Evolutionary conservation across 2,797 vertebrate genomes (phyloP), one percentile per base, ranked within the genome.

Genomic region (Sternotherus odoratus): DNA sequence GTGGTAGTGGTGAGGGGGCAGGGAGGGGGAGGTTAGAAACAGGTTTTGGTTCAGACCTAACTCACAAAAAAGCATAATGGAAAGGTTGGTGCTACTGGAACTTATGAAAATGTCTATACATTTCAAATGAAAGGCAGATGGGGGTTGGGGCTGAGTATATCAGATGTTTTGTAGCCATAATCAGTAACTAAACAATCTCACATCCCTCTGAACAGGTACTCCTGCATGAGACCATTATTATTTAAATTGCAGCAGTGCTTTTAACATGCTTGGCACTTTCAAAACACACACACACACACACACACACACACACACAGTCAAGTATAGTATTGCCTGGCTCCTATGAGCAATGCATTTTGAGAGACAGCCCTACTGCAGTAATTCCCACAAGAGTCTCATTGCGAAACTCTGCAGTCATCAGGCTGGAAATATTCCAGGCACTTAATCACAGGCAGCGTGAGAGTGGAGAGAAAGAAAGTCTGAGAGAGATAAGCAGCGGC

Each of bases 391-490:
- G 80, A 87, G 63, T 57, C 89, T 92, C 93, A 82, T 87, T 84
- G 90, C 92, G 88, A 93, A 95, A 84, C 86, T 66, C 85, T 87
- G 91, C 87, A 91, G 91, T 89, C 91, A 82, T 75, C 36, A 4
- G 80, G 82, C 4, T 96, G 96, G 96, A 94, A 88, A 39, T 0
- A 43, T 51, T 93, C 95, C 96, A 94, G 83, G 69, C 86, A 77
- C 92, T 87, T 92, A 82, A 94, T 93, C 90, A 92, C 23, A 81
- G 2, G 1, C 84, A 94, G 83, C 77, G 87, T 23, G 81, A 88
- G 82, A 86, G 89, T 17, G 0, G 49, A 83, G 92, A 74, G 66
- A 69, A 56, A 86, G 36, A 92, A 89, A 86, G 89, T 78, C 63
- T 49, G 75, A 88, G 53, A 1, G 8, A 26, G 86, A 95, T 85